Base-by-base conservation (phyloP, 1,140 invertebrate genomes). In the Papilio machaon region DNA sequence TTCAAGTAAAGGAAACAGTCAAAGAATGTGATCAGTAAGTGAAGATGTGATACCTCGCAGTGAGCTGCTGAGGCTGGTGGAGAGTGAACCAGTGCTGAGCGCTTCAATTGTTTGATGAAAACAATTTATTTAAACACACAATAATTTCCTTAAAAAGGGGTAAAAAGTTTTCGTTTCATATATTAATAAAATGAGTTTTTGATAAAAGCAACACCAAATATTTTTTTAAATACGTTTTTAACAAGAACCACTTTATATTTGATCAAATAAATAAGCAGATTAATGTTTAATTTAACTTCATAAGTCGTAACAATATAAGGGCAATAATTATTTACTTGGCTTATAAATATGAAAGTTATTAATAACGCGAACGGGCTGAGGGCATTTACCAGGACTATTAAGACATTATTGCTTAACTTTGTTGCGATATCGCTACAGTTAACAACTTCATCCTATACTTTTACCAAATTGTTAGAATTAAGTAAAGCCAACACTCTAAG, bases 321-420 rank as follows among this genome's bases (percentile, higher is more conserved):
- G 35, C 4, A n/a, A 73, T 38, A 73, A 43, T 73, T 43, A 73
- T 73, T 73, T 73, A 43, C 38, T 58, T 58, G 15, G 70, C 15
- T 38, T 43, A 70, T 70, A 70, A 70, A 70, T 73, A 73, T 17
- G 6, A 73, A 43, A 38, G 23, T 17, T 15, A 73, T 73, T 73
- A 73, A 73, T 73, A 17, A 73, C 15, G 17, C 70, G 38, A 73
- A 43, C 11, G 17, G 5, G 2, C 38, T 73, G n/a, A 46, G n/a
- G 43, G 38, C 73, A 75, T 43, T 75, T 75, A 17, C 60, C 60
- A 30, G 43, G 73, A 23, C 73, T 75, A 49, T 75, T 75, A 75
- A 52, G 46, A 49, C 46, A 75, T 73, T 73, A 73, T 23, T 75
- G 46, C 46, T 75, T 13, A 75, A 75, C 43, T 75, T 75, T 49